phyloP scores from a whole-genome alignment of 2,797 vertebrate genomes.

The Sebastes diaconus region DNA sequence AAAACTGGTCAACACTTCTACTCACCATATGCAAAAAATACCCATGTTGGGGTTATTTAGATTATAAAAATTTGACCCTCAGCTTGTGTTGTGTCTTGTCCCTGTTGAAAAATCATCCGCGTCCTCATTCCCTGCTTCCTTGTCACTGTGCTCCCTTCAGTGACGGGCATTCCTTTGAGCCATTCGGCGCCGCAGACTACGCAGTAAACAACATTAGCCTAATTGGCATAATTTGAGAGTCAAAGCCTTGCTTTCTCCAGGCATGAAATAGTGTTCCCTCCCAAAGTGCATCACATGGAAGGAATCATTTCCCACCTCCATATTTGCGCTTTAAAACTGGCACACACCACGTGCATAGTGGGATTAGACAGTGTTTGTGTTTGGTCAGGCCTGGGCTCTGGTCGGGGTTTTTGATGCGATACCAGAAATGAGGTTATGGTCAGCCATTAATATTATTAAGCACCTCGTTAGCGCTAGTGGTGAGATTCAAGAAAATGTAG shows the following conservation, averaged over 20 bases:
- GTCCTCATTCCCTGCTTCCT: conserved; percentile 3
- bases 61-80: conserved; percentile 12
- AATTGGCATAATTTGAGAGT: conserved; percentile 59
- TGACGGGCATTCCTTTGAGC: conserved; percentile 47
- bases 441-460: conserved; percentile 18
- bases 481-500: conserved; percentile 24
- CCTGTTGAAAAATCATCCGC: neutral
- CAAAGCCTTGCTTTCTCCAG: conserved; percentile 51
- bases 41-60: neutral
- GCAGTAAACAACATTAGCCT: conserved; percentile 60
- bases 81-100: neutral
- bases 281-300: conserved; percentile 38
- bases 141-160: conserved; percentile 30
- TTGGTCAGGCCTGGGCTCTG: conserved; percentile 8
- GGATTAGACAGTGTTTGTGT: conserved; percentile 32
- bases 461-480: neutral
- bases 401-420: neutral
- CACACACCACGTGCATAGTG: neutral
- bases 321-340: conserved; percentile 33
- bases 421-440: conserved; percentile 24
- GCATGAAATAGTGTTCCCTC: conserved; percentile 50
- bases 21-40: neutral
- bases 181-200: conserved; percentile 4
- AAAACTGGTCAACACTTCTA: neutral
- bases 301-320: conserved; percentile 34